These are phyloP conservation scores for Tupaia chinensis DNA, from an alignment of 2,113 vertebrate species.

Conservation along the genomic window DNA sequence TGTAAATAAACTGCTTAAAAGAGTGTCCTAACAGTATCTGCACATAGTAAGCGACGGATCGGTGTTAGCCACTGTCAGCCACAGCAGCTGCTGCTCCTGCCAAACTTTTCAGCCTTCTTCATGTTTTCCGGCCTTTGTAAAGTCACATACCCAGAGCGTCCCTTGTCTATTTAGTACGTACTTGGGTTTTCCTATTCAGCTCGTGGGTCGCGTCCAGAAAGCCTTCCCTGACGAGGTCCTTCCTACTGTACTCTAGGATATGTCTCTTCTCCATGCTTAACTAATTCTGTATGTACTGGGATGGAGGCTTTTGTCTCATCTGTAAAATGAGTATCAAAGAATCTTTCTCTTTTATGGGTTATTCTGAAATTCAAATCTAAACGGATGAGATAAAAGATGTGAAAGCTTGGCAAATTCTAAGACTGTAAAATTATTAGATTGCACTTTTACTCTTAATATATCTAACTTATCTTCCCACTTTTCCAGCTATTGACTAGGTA, in stretches of 20 bases:
- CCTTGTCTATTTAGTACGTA: background rate
- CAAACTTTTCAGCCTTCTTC: background rate
- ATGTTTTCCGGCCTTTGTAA: slow-evolving; percentile 6
- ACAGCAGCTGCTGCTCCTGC: background rate
- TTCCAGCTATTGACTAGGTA: background rate
- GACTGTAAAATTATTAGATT: background rate
- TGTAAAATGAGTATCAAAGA: background rate
- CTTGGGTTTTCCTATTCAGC: slow-evolving; percentile 1
- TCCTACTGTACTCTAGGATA: background rate
- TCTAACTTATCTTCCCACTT: background rate
- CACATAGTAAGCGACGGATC: background rate
- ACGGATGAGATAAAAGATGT: background rate
- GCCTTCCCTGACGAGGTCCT: background rate
- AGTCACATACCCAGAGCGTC: background rate
- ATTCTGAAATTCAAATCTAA: background rate
- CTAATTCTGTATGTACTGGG: background rate
- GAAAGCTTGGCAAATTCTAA: slow-evolving; percentile 2
- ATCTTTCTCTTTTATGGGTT: background rate
- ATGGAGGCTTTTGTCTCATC: background rate
- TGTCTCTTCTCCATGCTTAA: background rate
- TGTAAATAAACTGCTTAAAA: background rate
- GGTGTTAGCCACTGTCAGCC: background rate
- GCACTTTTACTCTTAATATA: background rate
- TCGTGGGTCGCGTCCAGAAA: background rate
- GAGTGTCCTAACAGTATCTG: background rate